Evolutionary conservation across 2,797 vertebrate genomes (phyloP), one percentile per base, ranked within the genome.

Genomic region (Bucorvus abyssinicus): DNA sequence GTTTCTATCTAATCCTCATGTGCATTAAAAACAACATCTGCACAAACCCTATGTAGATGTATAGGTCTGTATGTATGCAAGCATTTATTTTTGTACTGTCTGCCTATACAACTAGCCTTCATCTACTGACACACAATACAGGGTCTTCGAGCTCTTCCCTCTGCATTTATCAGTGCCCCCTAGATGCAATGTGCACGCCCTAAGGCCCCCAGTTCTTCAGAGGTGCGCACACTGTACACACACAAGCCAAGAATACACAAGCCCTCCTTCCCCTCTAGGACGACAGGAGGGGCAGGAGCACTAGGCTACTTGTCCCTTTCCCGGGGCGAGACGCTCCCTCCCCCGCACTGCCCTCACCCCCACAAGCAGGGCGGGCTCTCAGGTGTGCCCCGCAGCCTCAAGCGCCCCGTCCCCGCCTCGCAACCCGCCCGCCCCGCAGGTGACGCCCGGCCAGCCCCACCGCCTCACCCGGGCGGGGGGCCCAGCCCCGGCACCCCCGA

Each of bases 231-330:
- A 11, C n/a, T 2, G 18, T 2, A 44, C 70, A 7, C 55, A 12
- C 14, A 2, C 27, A 4, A 2, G 8, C 40, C 12, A 17, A 0
- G 6, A n/a, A 24, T 1, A 22, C 59, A 13, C 0, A 6, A 65
- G 38, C 27, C 29, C 52, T 50, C 45, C 73, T 5, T 3, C 32
- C 10, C 20, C n/a, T 53, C 23, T 1, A 0, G 42, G 22, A 22
- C 10, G 55, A 6, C 59, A 30, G 69, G 6, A 44, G 21, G 53
- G 70, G 47, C 19, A 5, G 67, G 38, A 47, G 52, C 67, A 15
- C 36, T 1, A 2, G 47, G 32, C 56, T 52, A 27, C 56, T 45
- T 61, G 0, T 40, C 42, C 55, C 49, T 12, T 36, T 20, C 60
- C 50, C n/a, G 3, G 36, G 44, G 5, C 76, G n/a, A 38, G 77